Base-by-base conservation (phyloP, 2,888 invertebrate species). In the Trichogramma evanescens region DNA sequence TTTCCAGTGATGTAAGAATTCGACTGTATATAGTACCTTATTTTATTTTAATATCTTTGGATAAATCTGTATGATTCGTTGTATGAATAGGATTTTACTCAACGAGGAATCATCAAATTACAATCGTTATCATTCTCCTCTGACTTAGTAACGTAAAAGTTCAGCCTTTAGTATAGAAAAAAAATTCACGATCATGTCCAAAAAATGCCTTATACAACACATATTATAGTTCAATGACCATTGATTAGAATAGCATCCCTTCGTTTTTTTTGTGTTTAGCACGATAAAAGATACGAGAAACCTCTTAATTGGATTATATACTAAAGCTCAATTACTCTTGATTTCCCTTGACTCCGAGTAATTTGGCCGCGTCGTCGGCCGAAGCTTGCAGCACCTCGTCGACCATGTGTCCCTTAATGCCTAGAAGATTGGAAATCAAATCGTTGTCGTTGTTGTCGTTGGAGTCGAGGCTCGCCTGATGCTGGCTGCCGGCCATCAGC, bases 391-490 rank as follows among this genome's bases (percentile, higher is more conserved):
- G 83, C 66, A 91, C 84, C 77, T 89, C 88, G 72, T 95, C 94
- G 58, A 95, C 88, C 63, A 91, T 86, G 67, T 89, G 86, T 76
- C 93, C 93, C 49, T 89, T 86, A 63, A 95, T 91, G 0, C 94
- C 95, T 13, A 95, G 80, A 1, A 95, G 82, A 77, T 94, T 93
- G 7, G 93, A 93, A 68, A 95, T 93, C 60, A 95, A 82, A 75
- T 93, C 93, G 63, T 85, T 83, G n/a, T 66, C 66, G 65, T 82
- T 76, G 71, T 82, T 81, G 66, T 84, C 80, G 4, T 80, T 80
- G 38, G 80, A 79, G 67, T 83, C 71, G 51, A 61, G 64, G 9
- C 13, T 38, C 5, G 49, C 38, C 5, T 41, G 42, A 4, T 46
- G 5, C 4, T 54, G 42, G 4, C 51, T 26, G 4, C 63, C 63